Percentiles rank a stretch among this genome's conserved stretches.
Evolutionary conservation across 1,140 invertebrate species (phyloP).

Genomic region (Temnothorax nylanderi): DNA sequence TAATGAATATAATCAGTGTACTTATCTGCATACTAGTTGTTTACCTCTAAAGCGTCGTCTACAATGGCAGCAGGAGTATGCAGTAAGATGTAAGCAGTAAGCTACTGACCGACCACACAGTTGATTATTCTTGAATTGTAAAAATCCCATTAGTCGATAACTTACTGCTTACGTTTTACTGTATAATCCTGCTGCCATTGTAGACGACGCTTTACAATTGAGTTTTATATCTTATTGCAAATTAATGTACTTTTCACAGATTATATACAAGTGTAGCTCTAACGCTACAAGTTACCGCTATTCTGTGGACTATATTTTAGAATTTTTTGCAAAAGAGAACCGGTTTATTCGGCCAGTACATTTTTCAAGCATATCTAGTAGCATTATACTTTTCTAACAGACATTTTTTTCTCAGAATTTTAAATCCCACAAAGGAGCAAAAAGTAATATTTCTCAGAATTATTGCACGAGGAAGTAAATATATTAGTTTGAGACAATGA

Average conservation of each 20-base stretch:
- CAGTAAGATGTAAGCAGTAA: too few relatives aligned
- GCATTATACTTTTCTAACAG: neutral
- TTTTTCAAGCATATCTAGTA: neutral
- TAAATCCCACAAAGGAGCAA: neutral
- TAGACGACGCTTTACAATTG: neutral
- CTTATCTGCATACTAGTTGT: neutral
- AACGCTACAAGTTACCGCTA: neutral
- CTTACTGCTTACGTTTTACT: too few relatives aligned
- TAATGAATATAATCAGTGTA: neutral
- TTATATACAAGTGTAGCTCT: neutral
- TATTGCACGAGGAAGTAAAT: neutral
- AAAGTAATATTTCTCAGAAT: neutral
- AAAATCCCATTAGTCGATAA: too few relatives aligned
- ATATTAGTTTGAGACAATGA: neutral
- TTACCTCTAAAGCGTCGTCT: neutral
- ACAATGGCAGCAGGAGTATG: too few relatives aligned
- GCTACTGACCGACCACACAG: too few relatives aligned
- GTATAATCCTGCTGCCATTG: too few relatives aligned
- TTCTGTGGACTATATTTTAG: neutral
- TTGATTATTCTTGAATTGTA: too few relatives aligned
- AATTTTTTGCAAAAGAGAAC: neutral
- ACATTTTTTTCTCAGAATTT: neutral
- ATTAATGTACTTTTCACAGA: neutral
- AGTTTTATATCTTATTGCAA: neutral
- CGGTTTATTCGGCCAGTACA: neutral